These are phyloP conservation scores for Lypha dubia DNA, from an alignment of 2,888 invertebrate genomes.

Conservation along the genomic window DNA sequence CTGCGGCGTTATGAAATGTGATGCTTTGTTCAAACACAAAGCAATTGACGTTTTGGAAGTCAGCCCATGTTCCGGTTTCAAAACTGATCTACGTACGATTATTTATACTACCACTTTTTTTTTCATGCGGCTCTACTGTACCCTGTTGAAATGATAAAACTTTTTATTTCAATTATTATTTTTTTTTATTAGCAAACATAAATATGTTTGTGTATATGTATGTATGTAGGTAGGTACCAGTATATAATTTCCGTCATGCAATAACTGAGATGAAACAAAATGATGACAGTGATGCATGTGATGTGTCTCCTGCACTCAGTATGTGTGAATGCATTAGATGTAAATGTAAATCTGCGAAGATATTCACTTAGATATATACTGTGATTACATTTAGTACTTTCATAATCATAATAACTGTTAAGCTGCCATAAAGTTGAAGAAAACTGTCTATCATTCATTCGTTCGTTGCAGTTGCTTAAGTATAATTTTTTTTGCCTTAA, in stretches of 20 bases:
- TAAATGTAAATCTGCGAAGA: constrained; percentile 4
- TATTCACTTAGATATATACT: constrained; percentile 23
- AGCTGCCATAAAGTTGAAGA: constrained; percentile 36
- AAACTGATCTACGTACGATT: too few species aligned
- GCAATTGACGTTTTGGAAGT: too few species aligned
- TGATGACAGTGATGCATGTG: constrained; percentile 49
- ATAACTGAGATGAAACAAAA: constrained; percentile 5
- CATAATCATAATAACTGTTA: constrained; percentile 32
- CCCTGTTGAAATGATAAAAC: not conserved
- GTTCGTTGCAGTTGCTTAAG: not conserved
- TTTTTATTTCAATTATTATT: not conserved
- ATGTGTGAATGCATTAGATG: constrained; percentile 2
- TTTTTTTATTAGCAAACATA: not conserved
- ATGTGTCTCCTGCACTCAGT: constrained; percentile 1
- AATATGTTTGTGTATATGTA: not conserved
- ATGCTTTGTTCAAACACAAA: too few species aligned
- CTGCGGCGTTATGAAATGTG: too few species aligned
- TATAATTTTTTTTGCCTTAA: constrained; percentile 21
- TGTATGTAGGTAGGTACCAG: not conserved
- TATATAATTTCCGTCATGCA: not conserved
- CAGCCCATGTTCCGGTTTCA: too few species aligned
- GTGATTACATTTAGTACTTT: constrained; percentile 31
- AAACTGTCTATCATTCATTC: constrained; percentile 25
- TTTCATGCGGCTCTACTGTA: not conserved
- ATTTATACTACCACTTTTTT: not conserved